A percentile compares a stretch with the other conserved stretches of the same genome.
Conservation (phyloP, 2,888 invertebrate genomes). For the Danaus chrysippus region DNA sequence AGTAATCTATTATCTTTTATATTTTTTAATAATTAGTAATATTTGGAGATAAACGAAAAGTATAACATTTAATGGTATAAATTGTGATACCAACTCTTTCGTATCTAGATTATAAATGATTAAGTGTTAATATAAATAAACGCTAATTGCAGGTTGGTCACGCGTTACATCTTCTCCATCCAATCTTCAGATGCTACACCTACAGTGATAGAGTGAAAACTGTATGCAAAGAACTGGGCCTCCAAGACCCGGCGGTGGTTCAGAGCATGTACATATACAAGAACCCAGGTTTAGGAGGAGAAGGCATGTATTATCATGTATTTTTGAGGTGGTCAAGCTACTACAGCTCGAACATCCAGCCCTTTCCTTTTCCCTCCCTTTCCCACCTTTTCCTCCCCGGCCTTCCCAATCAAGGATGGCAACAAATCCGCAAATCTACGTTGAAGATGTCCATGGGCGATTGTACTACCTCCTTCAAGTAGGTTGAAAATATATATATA, state of each 20-base stretch:
- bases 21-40: too few species aligned
- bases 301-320: conserved; percentile 84
- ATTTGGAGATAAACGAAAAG: too few species aligned
- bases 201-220: conserved; percentile 91
- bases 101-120: neutral
- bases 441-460: too few species aligned
- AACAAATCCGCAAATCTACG: too few species aligned
- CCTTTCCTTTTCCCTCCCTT: too few species aligned
- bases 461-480: too few species aligned
- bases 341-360: too few species aligned
- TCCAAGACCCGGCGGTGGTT: conserved; percentile 89
- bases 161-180: conserved; percentile 89
- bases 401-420: too few species aligned
- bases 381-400: too few species aligned
- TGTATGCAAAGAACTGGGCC: conserved; percentile 84
- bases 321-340: too few species aligned
- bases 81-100: neutral
- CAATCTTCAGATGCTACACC: conserved; percentile 89
- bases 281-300: conserved; percentile 93
- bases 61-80: neutral
- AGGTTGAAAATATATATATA: too few species aligned
- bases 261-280: conserved; percentile 99
- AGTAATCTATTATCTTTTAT: too few species aligned
- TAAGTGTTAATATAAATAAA: neutral
- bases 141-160: conserved; percentile 85